A percentile compares a stretch with the other conserved stretches of the same genome.
Evolutionary conservation across 2,888 invertebrate species (phyloP).

Genomic region (Euproctis similis): DNA sequence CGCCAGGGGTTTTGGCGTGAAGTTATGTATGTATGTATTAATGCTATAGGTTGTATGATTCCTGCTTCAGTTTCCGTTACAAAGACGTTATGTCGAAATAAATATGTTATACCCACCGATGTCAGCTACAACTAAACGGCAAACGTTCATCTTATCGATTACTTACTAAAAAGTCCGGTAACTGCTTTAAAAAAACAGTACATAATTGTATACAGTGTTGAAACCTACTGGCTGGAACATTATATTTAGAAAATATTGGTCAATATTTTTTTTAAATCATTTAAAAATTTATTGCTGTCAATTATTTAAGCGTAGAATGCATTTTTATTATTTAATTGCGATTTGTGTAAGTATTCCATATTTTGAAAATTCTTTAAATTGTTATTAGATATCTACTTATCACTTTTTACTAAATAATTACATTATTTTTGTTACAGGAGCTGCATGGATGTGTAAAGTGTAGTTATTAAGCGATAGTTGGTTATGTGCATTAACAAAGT

Average conservation of each 20-base stretch:
- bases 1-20: no score
- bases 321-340: no score
- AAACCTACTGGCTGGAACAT: slow-evolving; percentile 1
- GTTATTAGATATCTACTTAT: neutral
- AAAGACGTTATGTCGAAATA: no score
- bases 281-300: neutral
- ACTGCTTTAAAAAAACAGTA: neutral
- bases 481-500: slow-evolving; percentile 35
- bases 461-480: slow-evolving; percentile 24
- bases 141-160: slow-evolving; percentile 2
- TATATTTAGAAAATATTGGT: no score
- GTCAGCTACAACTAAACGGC: no score
- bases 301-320: neutral
- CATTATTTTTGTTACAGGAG: slow-evolving; percentile 27
- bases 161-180: slow-evolving; percentile 2
- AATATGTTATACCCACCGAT: no score
- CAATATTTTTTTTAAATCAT: no score
- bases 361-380: neutral
- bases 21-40: no score
- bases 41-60: no score
- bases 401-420: no score
- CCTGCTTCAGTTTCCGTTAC: no score
- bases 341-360: neutral
- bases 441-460: slow-evolving; percentile 5
- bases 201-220: slow-evolving; percentile 4